Conservation (phyloP, 2,113 vertebrate species). For the Petromus typicus region DNA sequence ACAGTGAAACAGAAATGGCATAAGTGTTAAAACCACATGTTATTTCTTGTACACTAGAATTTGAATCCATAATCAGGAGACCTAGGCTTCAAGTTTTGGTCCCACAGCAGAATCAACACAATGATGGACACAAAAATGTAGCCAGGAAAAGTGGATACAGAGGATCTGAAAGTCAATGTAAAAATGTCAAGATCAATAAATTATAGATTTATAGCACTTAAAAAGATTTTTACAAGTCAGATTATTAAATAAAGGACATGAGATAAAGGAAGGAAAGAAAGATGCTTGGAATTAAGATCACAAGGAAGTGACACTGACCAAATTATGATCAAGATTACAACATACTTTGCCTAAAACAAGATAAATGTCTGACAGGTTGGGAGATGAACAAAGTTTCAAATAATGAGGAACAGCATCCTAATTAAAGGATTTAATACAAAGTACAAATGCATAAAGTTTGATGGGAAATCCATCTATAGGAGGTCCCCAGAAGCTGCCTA, state of each 20-base stretch:
- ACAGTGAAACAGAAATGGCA: background rate
- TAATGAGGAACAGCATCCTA: background rate
- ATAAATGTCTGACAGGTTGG: background rate
- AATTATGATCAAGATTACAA: slow-evolving; percentile 6
- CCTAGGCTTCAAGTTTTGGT: background rate
- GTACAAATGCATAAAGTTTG: slow-evolving; percentile 14
- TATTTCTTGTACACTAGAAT: background rate
- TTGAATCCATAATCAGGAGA: background rate
- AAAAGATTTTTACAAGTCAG: slow-evolving; percentile 1
- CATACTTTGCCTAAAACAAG: background rate
- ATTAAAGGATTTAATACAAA: background rate
- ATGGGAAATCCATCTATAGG: background rate
- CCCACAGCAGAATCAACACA: background rate
- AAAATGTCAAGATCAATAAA: background rate
- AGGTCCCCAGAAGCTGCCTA: slow-evolving; percentile 1
- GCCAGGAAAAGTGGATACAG: background rate
- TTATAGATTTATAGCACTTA: background rate
- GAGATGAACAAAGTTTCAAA: slow-evolving; percentile 2
- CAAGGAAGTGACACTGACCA: background rate
- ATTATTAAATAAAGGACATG: background rate
- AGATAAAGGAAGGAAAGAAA: background rate
- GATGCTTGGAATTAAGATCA: slow-evolving; percentile 39
- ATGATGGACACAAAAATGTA: background rate
- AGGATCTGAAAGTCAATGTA: slow-evolving; percentile 14
- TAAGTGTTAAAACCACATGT: slow-evolving; percentile 29